These are phyloP conservation scores for Leptinotarsa peninsularis DNA, from an alignment of 2,888 invertebrate genomes.

Conservation along the genomic window DNA sequence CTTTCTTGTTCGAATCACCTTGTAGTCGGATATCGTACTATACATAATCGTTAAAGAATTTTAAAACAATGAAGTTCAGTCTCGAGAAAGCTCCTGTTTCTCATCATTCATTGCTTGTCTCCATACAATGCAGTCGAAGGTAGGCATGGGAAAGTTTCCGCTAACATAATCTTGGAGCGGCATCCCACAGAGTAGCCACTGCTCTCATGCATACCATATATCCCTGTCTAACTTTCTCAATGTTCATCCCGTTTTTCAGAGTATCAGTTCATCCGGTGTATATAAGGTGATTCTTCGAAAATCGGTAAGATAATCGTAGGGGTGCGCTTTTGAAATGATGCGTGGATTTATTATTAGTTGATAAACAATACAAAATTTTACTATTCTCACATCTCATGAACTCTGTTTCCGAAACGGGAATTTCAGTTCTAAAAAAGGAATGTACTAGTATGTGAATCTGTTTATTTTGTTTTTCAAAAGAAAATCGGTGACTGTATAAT, in stretches of 20 bases:
- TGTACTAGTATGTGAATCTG: no score
- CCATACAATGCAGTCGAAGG: constrained; percentile 50
- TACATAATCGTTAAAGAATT: constrained; percentile 8
- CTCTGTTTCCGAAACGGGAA: no score
- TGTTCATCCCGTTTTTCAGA: constrained; percentile 21
- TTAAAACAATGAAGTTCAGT: constrained; percentile 14
- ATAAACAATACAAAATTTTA: no score
- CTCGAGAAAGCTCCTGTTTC: constrained; percentile 47
- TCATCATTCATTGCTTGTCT: constrained; percentile 57
- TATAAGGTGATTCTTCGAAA: neutral
- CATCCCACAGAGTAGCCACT: constrained; percentile 47
- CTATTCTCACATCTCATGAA: no score
- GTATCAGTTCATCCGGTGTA: neutral
- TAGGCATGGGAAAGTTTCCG: constrained; percentile 57
- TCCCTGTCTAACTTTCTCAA: constrained; percentile 29
- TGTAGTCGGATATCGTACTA: neutral
- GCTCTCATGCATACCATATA: constrained; percentile 45
- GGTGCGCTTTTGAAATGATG: no score
- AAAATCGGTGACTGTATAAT: no score
- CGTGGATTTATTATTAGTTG: no score
- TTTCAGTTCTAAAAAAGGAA: no score
- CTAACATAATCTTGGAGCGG: constrained; percentile 52
- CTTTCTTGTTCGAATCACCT: neutral
- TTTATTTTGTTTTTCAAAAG: no score
- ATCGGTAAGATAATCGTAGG: no score